Evolutionary conservation across 1,140 invertebrate genomes (phyloP).

Genomic region (Drosophila sechellia): DNA sequence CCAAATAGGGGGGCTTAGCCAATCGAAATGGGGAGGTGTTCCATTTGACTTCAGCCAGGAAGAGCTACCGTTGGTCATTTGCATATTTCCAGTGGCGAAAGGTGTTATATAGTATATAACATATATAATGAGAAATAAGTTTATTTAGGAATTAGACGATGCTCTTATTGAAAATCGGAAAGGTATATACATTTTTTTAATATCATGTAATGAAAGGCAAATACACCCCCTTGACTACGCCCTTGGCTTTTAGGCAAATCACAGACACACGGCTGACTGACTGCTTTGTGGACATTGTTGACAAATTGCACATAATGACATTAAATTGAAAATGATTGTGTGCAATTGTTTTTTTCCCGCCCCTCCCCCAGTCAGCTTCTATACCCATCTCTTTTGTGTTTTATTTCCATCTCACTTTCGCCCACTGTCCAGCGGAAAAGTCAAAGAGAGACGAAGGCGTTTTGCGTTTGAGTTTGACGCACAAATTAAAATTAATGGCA

Average conservation of each 20-base stretch:
- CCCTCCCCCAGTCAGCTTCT: not conserved
- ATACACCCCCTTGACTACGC: not conserved
- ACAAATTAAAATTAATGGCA: constrained; percentile 82
- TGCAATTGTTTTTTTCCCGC: constrained; percentile 76
- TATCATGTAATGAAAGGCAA: no score
- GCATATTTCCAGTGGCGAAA: constrained; percentile 43
- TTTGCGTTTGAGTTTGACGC: constrained; percentile 58
- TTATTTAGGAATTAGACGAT: no score
- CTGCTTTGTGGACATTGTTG: constrained; percentile 74
- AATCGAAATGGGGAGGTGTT: constrained; percentile 28
- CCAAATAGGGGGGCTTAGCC: constrained; percentile 4
- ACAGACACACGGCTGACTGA: constrained; percentile 69
- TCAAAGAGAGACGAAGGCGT: constrained; percentile 58
- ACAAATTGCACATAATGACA: constrained; percentile 85
- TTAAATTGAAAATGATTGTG: constrained; percentile 84
- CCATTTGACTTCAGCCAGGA: not conserved
- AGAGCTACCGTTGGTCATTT: constrained; percentile 42
- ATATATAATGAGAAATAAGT: no score
- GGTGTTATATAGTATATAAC: no score
- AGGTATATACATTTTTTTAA: no score
- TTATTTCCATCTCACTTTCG: constrained; percentile 13
- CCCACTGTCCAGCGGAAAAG: constrained; percentile 32
- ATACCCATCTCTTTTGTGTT: constrained; percentile 24
- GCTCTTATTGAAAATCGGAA: no score
- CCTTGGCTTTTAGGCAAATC: constrained; percentile 26